Evolutionary conservation across 2,113 vertebrate genomes (phyloP), one percentile per base, ranked within the genome.

Genomic region (Trachemys scripta): DNA sequence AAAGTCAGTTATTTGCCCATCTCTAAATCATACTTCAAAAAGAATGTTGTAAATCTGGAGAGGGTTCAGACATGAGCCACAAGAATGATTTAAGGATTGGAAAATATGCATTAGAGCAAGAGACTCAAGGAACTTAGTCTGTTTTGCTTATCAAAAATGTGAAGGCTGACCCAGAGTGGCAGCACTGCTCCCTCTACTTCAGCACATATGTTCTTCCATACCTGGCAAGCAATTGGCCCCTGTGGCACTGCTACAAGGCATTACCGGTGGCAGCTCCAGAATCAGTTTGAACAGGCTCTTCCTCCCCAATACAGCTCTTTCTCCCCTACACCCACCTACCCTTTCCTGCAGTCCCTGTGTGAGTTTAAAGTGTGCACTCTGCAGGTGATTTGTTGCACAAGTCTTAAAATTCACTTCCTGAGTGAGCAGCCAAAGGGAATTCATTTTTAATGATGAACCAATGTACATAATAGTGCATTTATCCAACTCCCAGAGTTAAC

Each of bases 281-380:
- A 38, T 19, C n/a, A 22, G 59, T n/a, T 8, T 69, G 11, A 42
- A 35, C 4, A 75, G 13, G 56, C 8, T 78, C 7, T 10, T 10
- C 17, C 24, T 80, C 4, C 87, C 80, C 1, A 45, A 85, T 92
- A 78, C 5, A 6, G 3, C 75, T 31, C 79, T 85, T 62, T 45
- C 35, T 89, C 82, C 83, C 6, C 2, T 1, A 3, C 2, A 53
- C 1, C 4, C 76, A 38, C 2, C 0, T 80, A 54, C 72, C 2
- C 57, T 62, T 24, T 50, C 16, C 45, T 88, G 0, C 0, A 88
- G 38, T 5, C 1, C 78, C 31, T 8, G 25, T 0, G 0, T 50
- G 10, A 78, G 42, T 13, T 47, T 47, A 27, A 72, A 78, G 38
- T 27, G 4, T 47, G 5, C 25, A 2, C 11, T 47, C 24, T 47